Evolutionary conservation across 2,888 invertebrate species (phyloP), one percentile per base, ranked within the genome.

Genomic region (Oscheius sp.): DNA sequence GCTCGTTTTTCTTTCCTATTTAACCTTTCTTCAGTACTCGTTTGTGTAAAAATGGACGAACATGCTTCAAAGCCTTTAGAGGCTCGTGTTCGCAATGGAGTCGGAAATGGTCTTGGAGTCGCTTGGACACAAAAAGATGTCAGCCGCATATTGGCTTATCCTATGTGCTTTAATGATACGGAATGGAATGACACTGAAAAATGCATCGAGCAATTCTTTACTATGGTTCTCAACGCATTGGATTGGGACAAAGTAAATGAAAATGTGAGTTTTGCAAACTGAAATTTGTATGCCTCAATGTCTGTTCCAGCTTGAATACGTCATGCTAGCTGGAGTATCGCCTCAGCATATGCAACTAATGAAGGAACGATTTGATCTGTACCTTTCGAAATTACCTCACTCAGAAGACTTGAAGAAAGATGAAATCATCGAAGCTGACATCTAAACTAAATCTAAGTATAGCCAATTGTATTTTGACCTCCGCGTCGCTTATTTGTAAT

Each of bases 41-140:
- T 61, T 6, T 61, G 61, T 17, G 31, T 61, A 27, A 61, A 61
- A 6, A 8, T 39, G n/a, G 45, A 61, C 31, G 23, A 23, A 10
- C 45, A 25, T 1, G 45, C 12, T 17, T 45, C n/a, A 4, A 42
- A 61, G 31, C 42, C 39, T 6, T 17, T 65, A 12, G 65, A 50
- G 6, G 39, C 20, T 17, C 46, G 52, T 15, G 65, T 65, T n/a
- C 52, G 65, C 1, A 37, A 15, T 0, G 65, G 65, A n/a, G 53
- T 65, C 12, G 65, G 65, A n/a, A 25, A 37, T 34, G 65, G 65
- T 10, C 42, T 65, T 37, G 34, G 39, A 15, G 52, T 52, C 20
- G 65, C 34, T 23, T 65, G 42, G 42, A 45, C 10, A 2, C 42
- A 10, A 20, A 17, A 61, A 15, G n/a, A n/a, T 8, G 29, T 39